phyloP scores from a whole-genome alignment of 1,140 invertebrate genomes.

The Trichogramma pretiosum region DNA sequence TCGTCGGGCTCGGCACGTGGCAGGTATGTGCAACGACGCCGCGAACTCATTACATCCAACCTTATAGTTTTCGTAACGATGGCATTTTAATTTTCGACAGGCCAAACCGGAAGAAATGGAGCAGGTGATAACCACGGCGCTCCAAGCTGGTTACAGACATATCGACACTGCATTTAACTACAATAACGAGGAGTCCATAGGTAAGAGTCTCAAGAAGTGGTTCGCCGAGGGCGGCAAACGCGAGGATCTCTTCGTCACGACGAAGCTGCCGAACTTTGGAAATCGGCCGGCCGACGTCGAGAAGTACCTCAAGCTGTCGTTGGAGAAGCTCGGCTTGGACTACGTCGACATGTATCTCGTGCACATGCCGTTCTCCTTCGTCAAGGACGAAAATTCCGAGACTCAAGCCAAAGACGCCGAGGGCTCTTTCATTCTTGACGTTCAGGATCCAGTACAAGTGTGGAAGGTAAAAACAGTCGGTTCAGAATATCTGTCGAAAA shows the following conservation, averaged over 20 bases:
- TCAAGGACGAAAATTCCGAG: constrained; percentile 42
- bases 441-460: constrained; percentile 55
- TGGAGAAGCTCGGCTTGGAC: constrained; percentile 62
- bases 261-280: constrained; percentile 59
- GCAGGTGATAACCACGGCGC: constrained; percentile 54
- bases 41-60: constrained; percentile 7
- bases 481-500: too few relatives aligned
- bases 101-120: constrained; percentile 63
- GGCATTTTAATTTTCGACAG: constrained; percentile 33
- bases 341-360: constrained; percentile 82
- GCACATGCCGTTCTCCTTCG: constrained; percentile 67
- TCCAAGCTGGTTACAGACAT: constrained; percentile 61
- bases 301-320: constrained; percentile 61
- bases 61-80: neutral
- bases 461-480: constrained; percentile 56
- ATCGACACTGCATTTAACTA: constrained; percentile 78
- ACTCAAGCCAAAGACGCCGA: constrained; percentile 45
- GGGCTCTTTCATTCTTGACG: constrained; percentile 57
- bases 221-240: constrained; percentile 60
- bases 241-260: constrained; percentile 72
- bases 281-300: constrained; percentile 63
- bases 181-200: constrained; percentile 72
- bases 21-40: constrained; percentile 47
- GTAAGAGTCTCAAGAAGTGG: constrained; percentile 65
- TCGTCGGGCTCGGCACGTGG: constrained; percentile 71